Conservation (phyloP, 2,113 vertebrate species). For the Peromyscus polionotus region DNA sequence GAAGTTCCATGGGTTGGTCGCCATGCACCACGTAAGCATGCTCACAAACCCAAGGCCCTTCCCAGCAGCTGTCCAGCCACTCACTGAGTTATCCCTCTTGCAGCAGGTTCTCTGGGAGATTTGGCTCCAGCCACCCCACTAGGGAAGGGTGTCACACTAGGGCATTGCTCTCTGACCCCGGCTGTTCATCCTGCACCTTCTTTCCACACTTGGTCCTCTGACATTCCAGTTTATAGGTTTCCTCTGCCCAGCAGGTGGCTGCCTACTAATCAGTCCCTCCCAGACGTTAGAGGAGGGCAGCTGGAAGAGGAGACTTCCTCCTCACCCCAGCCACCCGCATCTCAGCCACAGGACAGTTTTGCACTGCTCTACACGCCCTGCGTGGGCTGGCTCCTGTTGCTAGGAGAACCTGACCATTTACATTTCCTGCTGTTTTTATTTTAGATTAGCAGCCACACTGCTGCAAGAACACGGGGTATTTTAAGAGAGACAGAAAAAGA, state of each 20-base stretch:
- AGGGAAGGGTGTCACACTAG: neutral
- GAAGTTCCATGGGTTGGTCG: neutral
- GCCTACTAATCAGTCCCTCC: neutral
- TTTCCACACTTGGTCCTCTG: neutral
- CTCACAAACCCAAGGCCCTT: neutral
- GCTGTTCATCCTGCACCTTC: neutral
- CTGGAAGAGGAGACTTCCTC: neutral
- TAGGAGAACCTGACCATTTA: conserved; percentile 86
- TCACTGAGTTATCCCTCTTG: neutral
- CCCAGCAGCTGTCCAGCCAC: neutral
- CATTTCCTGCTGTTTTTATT: conserved; percentile 85
- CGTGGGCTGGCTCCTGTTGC: conserved; percentile 82
- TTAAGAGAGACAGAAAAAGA: conserved; percentile 79
- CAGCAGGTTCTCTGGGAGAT: neutral
- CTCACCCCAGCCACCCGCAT: conserved; percentile 47
- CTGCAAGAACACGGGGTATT: conserved; percentile 81
- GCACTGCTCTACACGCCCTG: conserved; percentile 81
- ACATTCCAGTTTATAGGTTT: neutral
- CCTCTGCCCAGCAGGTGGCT: neutral
- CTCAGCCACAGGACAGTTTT: conserved; percentile 75
- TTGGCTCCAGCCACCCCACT: neutral
- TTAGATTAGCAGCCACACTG: conserved; percentile 81
- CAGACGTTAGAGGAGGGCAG: neutral
- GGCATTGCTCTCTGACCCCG: neutral
- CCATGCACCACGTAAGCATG: neutral